These are phyloP conservation scores for Ptychodera flava DNA, from an alignment of 35 echinoderm and acorn worm genomes.

Conservation along the genomic window DNA sequence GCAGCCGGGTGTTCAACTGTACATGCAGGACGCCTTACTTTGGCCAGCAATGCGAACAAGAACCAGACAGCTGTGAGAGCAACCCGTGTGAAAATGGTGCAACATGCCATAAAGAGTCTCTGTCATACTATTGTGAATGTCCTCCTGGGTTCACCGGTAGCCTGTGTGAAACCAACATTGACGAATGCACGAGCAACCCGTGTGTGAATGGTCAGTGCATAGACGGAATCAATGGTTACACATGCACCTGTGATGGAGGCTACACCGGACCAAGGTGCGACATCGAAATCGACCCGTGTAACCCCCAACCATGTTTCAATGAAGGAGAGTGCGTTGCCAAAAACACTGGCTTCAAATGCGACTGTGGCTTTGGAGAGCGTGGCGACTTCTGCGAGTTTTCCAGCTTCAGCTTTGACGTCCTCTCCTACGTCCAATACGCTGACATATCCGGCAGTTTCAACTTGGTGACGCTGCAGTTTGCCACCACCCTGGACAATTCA, in stretches of 20 bases:
- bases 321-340: constrained; percentile 56
- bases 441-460: constrained; percentile 15
- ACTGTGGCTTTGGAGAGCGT: constrained; percentile 61
- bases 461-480: constrained; percentile 61
- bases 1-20: constrained; percentile 51
- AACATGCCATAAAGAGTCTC: constrained; percentile 47
- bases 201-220: constrained; percentile 74
- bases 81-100: constrained; percentile 65
- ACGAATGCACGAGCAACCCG: constrained; percentile 60
- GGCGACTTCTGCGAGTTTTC: constrained; percentile 60
- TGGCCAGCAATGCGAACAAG: constrained; percentile 61
- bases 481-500: constrained; percentile 51
- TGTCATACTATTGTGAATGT: constrained; percentile 62
- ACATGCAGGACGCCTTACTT: constrained; percentile 53
- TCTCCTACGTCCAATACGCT: constrained; percentile 51
- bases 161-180: constrained; percentile 48
- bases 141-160: constrained; percentile 53
- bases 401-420: constrained; percentile 68
- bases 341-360: constrained; percentile 55
- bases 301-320: constrained; percentile 62
- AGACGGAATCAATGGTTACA: constrained; percentile 57
- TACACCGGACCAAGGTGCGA: constrained; percentile 57
- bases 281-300: constrained; percentile 68
- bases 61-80: constrained; percentile 68
- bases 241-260: constrained; percentile 56